Evolutionary conservation across 2,888 invertebrate species (phyloP), one percentile per base, ranked within the genome.

Genomic region (Drosophila kokeensis): DNA sequence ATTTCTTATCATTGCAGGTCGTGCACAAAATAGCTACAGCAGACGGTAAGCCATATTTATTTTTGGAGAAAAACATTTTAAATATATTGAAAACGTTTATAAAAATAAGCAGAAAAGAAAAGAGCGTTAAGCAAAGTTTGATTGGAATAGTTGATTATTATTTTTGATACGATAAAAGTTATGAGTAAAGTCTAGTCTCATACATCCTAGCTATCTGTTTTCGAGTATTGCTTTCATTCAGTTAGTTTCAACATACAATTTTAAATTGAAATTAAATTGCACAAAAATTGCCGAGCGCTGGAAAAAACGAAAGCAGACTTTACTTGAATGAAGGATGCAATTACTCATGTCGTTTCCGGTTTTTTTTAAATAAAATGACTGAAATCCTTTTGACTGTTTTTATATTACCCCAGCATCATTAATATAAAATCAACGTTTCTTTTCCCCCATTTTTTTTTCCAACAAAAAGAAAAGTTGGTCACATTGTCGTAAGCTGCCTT

Each of bases 1-100:
- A 54, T n/a, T 63, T 13, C 32, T 32, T 62, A 5, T 40, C 11
- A 27, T 76, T 76, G 48, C 76, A 79, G 76, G 11, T 45, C 29
- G 21, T 29, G 11, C 45, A 42, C 18, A n/a, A 42, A 18, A 13
- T 6, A 6, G 5, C 24, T 10, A 4, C 4, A 38, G 13, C 13
- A 11, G 8, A 36, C 15, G 57, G 74, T 75, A 65, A 61, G 74
- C 53, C 40, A 21, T 30, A 0, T 30, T 36, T 11, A 6, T 11
- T n/a, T 11, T n/a, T 29, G 6, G 4, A 15, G 1, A 15, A 24
- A 24, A 4, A 0, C 3, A 6, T 7, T 1, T 13, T 0, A 13
- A 21, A 42, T 13, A 21, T 6, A 6, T 13, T 42, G 2, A 1
- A 27, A 18, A 5, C 4, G 2, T 2, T 27, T 8, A 8, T 24